Evolutionary conservation across 1,140 invertebrate genomes (phyloP).

Genomic region (Dendrolimus kikuchii): DNA sequence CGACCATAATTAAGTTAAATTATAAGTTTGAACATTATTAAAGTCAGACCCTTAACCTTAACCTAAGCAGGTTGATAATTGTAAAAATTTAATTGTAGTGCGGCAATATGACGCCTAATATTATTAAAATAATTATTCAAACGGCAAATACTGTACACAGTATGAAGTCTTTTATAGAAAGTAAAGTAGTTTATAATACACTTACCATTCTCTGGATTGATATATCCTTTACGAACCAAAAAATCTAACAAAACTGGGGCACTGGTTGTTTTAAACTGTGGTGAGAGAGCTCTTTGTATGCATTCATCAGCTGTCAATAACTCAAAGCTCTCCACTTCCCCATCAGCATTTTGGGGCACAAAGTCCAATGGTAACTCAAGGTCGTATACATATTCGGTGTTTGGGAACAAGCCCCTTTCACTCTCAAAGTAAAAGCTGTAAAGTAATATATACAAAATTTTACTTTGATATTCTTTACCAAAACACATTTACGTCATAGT

Average conservation of each 20-base stretch:
- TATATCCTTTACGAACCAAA: constrained; percentile 89
- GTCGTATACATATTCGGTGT: constrained; percentile 96
- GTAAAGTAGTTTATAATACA: not conserved
- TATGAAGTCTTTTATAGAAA: too few species aligned
- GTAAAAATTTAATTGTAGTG: too few species aligned
- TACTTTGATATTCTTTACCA: too few species aligned
- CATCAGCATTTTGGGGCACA: constrained; percentile 90
- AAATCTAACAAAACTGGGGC: constrained; percentile 93
- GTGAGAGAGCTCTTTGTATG: constrained; percentile 83
- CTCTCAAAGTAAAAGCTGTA: constrained; percentile 92
- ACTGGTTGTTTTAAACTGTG: constrained; percentile 94
- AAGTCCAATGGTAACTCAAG: constrained; percentile 92
- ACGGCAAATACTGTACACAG: too few species aligned
- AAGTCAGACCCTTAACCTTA: too few species aligned
- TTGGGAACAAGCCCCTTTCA: constrained; percentile 92
- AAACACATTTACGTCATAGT: too few species aligned
- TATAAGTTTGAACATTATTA: too few species aligned
- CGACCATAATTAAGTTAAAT: too few species aligned
- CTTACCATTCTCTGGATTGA: constrained; percentile 91
- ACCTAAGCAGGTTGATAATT: too few species aligned
- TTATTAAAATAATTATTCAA: too few species aligned
- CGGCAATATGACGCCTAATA: too few species aligned
- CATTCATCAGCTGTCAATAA: constrained; percentile 85
- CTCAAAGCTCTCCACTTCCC: constrained; percentile 93
- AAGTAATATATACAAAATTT: constrained; percentile 13